Conservation (phyloP, 2,888 invertebrate genomes). For the Lamellibrachia columna region DNA sequence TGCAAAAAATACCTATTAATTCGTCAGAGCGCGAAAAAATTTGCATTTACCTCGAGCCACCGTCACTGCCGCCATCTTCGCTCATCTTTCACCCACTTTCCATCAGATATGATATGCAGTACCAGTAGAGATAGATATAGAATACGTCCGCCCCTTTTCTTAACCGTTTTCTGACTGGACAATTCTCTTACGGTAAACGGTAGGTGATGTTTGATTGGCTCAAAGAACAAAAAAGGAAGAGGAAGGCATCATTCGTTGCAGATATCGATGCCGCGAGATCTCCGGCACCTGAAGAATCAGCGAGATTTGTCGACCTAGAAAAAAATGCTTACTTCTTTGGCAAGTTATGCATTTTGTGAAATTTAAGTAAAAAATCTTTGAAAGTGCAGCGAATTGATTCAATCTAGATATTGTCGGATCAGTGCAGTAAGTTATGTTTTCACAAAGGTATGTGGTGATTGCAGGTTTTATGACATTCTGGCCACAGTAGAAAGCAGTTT, state of each 20-base stretch:
- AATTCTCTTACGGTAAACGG: neutral
- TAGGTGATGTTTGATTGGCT: conserved; percentile 16
- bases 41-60: neutral
- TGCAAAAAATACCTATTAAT: conserved; percentile 1
- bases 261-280: neutral
- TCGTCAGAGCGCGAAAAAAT: neutral
- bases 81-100: conserved; percentile 12
- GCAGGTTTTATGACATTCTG: neutral
- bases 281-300: neutral
- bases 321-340: neutral
- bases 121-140: neutral
- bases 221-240: neutral
- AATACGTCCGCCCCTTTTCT: neutral
- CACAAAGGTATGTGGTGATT: neutral
- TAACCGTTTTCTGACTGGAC: conserved; percentile 12
- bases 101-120: conserved; percentile 9
- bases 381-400: neutral
- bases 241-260: neutral
- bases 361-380: neutral
- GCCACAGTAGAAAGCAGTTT: neutral
- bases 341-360: neutral
- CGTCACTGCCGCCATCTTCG: neutral
- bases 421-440: neutral
- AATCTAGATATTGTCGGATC: neutral
- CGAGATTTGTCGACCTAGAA: neutral